Evolutionary conservation across 2,797 vertebrate species (phyloP), one percentile per base, ranked within the genome.

Genomic region (Prunella strophiata): DNA sequence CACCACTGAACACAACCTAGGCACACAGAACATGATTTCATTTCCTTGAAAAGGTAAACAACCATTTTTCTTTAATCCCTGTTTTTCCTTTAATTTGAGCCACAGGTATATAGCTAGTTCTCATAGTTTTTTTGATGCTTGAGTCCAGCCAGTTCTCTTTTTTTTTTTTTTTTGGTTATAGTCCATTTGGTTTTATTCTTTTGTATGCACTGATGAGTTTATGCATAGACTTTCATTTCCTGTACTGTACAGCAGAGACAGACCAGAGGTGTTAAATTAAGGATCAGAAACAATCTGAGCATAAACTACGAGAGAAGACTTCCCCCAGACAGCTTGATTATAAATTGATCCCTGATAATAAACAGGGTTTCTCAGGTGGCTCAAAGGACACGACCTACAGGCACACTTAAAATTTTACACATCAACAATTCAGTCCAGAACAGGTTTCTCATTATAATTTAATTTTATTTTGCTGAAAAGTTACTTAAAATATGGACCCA

Each of bases 211-310:
- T 59, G 27, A 81, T 85, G 45, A 88, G 71, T 48, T 91, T 78
- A 59, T 3, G 23, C 52, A 63, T 6, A 75, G 16, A 19, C 18
- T 47, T 88, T 86, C 12, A 73, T 55, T 91, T 93, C 83, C 83
- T 73, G 51, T 36, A 70, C 57, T 76, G 67, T 40, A 88, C 25
- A 86, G 45, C 38, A 63, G 74, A 91, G 63, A 90, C n/a, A 94
- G 62, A 86, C 26, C 52, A 86, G 50, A 85, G 71, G 11, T 5
- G 7, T 81, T 50, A 89, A 87, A 87, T 77, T 63, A 87, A 77
- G 72, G 21, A 81, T 50, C 50, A 65, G 54, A 58, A 89, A 91
- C 75, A 71, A 72, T 19, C 9, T 54, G 55, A 89, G 50, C 29
- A 59, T 42, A 62, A 89, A 19, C 34, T 66, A 29, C 5, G 6